Evolutionary conservation across 2,888 invertebrate species (phyloP), one percentile per base, ranked within the genome.

Genomic region (Branchellion lobata): DNA sequence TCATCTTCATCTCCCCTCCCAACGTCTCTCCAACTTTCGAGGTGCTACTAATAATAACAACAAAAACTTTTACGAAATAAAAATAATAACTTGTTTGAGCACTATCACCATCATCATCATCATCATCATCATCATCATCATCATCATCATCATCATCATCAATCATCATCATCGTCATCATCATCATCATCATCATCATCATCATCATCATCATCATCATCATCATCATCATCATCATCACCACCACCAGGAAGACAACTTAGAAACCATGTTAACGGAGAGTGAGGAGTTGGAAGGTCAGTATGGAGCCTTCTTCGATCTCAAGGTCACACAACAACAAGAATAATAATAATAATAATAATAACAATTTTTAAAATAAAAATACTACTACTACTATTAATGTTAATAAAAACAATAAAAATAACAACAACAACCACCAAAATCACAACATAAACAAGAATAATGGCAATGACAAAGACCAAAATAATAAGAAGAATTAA

Each of bases 1-100:
- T 98, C 85, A 96, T 97, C 84, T 98, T 97, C 90, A 96, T 97
- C 84, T 96, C 95, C 75, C 96, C 97, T 51, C 97, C 97, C 8
- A 81, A 82, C 65, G 80, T 82, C 36, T 81, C 79, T 72, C 77
- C 77, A 14, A 65, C 77, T 2, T 77, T 77, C 53, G 77, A 77
- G 1, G 77, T 77, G 21, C 21, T 47, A 14, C 47, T 47, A 14
- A 14, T 47, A 47, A 47, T 47, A 14, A 14, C 47, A 14, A 8
- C 24, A 57, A 14, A 3, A 24, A 14, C 24, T 3, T 57, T n/a
- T 18, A 14, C 24, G 24, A 14, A 3, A 24, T n/a, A 3, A 57
- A 14, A 5, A 57, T 57, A 24, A 57, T 57, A 3, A 57, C 24
- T n/a, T 3, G 5, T 57, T 14, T 57, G 3, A 24, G 21, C 61